Base-by-base conservation (phyloP, 1,140 invertebrate species). In the Aphidius ervi region DNA sequence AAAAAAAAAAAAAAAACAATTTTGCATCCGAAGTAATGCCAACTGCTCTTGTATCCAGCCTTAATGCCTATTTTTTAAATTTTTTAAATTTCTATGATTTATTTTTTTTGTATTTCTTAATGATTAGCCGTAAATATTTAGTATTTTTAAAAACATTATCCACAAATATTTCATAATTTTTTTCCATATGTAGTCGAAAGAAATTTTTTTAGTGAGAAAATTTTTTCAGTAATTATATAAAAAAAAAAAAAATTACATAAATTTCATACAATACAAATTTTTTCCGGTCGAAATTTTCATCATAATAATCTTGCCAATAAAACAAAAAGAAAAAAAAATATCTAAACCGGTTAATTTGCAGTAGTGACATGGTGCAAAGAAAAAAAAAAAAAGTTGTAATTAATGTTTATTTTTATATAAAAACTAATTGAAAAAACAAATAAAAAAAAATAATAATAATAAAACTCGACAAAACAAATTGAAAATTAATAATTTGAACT, bases 121-220 rank as follows among this genome's bases (percentile, higher is more conserved):
- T 76, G 72, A 76, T 77, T 78, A 78, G 75, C 70, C 74, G 64
- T 73, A 72, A 69, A 77, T 76, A 74, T 77, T 64, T 77, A 74
- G 74, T 77, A 74, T 67, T 67, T 71, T 76, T 76, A 77, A 76
- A 78, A 70, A 75, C 46, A 61, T 80, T 79, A 79, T 71, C 70
- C 69, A 72, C 74, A 78, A 80, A 55, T 62, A 58, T 63, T 63
- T 63, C 42, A 63, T 66, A 59, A 68, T 64, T 64, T 39, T 61
- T 63, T 59, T 59, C 64, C 67, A 52, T 68, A 68, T 67, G 52
- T 54, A 54, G 6, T 54, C 40, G 52, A 54, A 54, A 54, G 40
- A 16, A 10, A 8, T 54, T 52, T n/a, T 41, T 54, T 54, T 9
- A 31, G 23, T 31, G 23, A 31, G 23, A 31, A 31, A 31, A 3